These are phyloP conservation scores for Euclidia mi DNA, from an alignment of 2,888 invertebrate genomes.

Conservation along the genomic window DNA sequence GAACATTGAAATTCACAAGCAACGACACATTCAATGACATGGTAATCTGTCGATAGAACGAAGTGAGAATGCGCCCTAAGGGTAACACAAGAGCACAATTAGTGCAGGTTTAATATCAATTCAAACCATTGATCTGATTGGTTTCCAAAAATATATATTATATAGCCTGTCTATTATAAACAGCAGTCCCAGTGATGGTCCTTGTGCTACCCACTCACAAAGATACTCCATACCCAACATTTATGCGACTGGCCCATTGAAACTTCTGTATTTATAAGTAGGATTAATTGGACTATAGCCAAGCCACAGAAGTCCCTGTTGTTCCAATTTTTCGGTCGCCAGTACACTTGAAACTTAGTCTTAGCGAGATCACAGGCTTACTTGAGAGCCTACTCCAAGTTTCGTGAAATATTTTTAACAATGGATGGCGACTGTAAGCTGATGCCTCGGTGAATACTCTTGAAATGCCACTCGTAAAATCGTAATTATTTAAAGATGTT, in stretches of 20 bases:
- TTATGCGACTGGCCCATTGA: constrained; percentile 9
- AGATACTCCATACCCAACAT: not conserved
- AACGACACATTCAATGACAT: no score
- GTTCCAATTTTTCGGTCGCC: constrained; percentile 41
- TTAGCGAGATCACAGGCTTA: constrained; percentile 26
- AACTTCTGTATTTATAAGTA: constrained; percentile 35
- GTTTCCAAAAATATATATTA: no score
- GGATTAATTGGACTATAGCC: constrained; percentile 43
- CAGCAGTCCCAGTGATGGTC: no score
- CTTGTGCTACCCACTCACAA: not conserved
- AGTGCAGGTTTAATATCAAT: no score
- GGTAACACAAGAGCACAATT: no score
- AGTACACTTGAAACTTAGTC: constrained; percentile 39
- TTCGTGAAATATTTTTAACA: constrained; percentile 1
- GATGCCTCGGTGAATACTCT: not conserved
- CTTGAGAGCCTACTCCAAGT: not conserved
- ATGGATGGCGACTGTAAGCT: not conserved
- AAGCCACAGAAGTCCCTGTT: constrained; percentile 29
- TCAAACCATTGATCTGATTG: no score
- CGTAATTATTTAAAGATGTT: not conserved
- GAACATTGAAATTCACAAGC: no score
- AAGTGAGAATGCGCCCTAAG: no score
- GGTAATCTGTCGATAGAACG: no score
- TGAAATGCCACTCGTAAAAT: not conserved
- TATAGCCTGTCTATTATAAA: no score